phyloP scores from a whole-genome alignment of 2,888 invertebrate genomes.

The Parnassius orleans region DNA sequence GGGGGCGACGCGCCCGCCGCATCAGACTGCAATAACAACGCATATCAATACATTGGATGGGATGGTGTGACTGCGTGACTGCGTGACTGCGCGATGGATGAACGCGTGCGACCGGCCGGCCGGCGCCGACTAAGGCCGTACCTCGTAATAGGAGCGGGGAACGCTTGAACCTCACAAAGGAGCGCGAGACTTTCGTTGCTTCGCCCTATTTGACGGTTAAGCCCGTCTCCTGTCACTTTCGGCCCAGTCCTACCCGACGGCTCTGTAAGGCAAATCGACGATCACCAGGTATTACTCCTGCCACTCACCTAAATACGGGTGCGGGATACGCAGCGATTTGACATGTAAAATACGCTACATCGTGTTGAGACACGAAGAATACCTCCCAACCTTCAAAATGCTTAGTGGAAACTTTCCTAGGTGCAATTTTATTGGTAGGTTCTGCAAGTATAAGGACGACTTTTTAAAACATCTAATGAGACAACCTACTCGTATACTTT shows the following conservation, averaged over 20 bases:
- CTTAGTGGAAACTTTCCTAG: constrained; percentile 79
- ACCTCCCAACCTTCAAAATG: constrained; percentile 85
- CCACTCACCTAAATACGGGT: constrained; percentile 85
- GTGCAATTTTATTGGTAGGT: constrained; percentile 83
- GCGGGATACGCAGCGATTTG: constrained; percentile 86
- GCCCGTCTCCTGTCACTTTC: constrained; percentile 82
- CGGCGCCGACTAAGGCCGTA: constrained; percentile 71
- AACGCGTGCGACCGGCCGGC: constrained; percentile 62
- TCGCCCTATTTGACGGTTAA: constrained; percentile 78
- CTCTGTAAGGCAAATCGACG: constrained; percentile 77
- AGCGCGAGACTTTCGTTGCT: constrained; percentile 80
- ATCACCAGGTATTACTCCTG: constrained; percentile 46
- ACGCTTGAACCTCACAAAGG: constrained; percentile 89
- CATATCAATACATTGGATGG: constrained; percentile 73
- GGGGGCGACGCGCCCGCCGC: constrained; percentile 55
- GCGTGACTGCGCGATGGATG: constrained; percentile 61
- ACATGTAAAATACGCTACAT: constrained; percentile 83
- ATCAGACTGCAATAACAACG: constrained; percentile 77
- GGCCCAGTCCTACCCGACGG: constrained; percentile 87
- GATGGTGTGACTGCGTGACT: constrained; percentile 68
- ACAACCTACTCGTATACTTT: background rate
- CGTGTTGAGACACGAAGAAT: constrained; percentile 71
- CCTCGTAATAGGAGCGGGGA: constrained; percentile 89
- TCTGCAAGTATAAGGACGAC: constrained; percentile 48
- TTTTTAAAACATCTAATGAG: constrained; percentile 21